Evolutionary conservation across 2,113 vertebrate genomes (phyloP).

Genomic region (Tupaia chinensis): DNA sequence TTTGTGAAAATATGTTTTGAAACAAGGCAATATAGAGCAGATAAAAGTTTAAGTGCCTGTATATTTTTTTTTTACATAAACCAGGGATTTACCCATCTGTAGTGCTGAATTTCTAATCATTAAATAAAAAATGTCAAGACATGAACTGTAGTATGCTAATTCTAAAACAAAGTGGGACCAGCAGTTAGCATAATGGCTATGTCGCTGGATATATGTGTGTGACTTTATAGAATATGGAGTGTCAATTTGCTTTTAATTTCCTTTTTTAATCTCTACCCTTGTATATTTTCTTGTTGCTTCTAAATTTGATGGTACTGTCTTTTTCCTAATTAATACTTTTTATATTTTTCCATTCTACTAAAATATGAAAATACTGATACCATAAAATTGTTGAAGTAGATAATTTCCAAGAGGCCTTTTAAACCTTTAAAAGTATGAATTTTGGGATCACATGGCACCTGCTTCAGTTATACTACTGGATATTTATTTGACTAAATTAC

Average conservation of each 20-base stretch:
- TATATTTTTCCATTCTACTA: neutral
- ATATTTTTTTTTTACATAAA: neutral
- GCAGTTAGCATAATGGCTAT: too few species aligned
- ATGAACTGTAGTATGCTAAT: neutral
- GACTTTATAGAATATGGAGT: neutral
- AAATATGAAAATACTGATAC: neutral
- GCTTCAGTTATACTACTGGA: neutral
- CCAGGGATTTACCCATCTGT: neutral
- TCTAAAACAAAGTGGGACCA: neutral
- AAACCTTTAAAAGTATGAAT: neutral
- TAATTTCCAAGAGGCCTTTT: neutral
- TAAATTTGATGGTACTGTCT: neutral
- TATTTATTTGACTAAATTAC: constrained; percentile 24
- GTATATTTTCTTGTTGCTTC: neutral
- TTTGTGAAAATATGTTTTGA: neutral
- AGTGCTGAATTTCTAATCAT: constrained; percentile 32
- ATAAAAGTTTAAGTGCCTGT: neutral
- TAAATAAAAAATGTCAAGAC: constrained; percentile 34
- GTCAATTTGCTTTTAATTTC: neutral
- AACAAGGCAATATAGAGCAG: neutral
- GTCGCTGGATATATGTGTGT: neutral
- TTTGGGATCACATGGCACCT: neutral
- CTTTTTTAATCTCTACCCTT: neutral
- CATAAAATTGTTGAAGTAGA: neutral
- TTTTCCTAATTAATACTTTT: neutral